A percentile compares a stretch with the other conserved stretches of the same genome.
phyloP scores from a whole-genome alignment of 2,797 vertebrate species.

The Eutrigla gurnardus region DNA sequence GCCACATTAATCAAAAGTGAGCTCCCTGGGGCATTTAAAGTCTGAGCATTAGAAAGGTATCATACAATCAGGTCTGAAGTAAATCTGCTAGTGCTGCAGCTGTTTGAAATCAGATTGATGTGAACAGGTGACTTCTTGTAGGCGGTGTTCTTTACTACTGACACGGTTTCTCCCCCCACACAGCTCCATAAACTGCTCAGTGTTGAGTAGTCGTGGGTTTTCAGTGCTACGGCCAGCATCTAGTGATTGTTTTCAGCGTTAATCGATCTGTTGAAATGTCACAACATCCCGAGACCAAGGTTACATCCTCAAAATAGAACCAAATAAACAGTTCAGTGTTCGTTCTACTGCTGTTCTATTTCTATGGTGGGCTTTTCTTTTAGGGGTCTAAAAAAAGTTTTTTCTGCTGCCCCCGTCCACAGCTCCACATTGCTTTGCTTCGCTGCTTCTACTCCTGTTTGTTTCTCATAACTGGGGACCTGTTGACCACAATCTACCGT shows the following conservation, averaged over 20 bases:
- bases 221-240: background rate
- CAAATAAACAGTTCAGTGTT: background rate
- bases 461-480: too few relatives aligned
- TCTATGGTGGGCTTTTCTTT: too few relatives aligned
- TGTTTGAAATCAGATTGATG: background rate
- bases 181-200: background rate
- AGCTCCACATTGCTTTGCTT: too few relatives aligned
- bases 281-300: too few relatives aligned
- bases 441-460: too few relatives aligned
- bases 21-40: background rate
- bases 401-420: too few relatives aligned
- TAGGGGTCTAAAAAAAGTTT: too few relatives aligned
- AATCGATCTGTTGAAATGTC: background rate
- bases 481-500: too few relatives aligned
- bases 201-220: background rate
- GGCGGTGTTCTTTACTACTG: too few relatives aligned
- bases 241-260: background rate
- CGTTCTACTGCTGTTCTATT: too few relatives aligned
- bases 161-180: background rate
- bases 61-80: background rate
- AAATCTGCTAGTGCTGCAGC: background rate
- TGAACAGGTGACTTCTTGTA: slow-evolving; percentile 16
- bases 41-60: background rate
- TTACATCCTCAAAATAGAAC: background rate
- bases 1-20: background rate